Evolutionary conservation across 2,888 invertebrate species (phyloP), one percentile per base, ranked within the genome.

Genomic region (Lumbricus terrestris): DNA sequence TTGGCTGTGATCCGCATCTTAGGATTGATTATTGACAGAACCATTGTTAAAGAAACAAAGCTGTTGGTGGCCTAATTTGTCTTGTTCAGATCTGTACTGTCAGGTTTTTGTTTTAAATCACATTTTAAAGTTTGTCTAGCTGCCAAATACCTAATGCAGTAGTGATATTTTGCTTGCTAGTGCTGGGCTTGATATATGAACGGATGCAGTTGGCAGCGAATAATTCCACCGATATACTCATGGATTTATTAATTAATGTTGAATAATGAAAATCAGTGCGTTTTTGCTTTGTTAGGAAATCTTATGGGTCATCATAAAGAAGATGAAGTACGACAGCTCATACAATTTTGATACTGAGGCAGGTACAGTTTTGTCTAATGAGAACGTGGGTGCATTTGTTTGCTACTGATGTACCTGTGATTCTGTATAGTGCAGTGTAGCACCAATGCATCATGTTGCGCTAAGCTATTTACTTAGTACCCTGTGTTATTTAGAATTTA

Each of bases 261-360:
- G 35, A 42, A 20, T 29, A 90, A 83, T 85, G 35, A 34, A 20
- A 34, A 35, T 33, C 15, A 85, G 13, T 37, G 40, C 54, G 15
- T 47, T 47, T 69, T 54, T 34, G n/a, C 54, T 90, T n/a, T 82
- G 94, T 34, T 93, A 95, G 94, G 93, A 94, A 54, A 93, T 96
- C 91, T 93, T 96, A 88, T 94, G 93, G 89, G 95, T 95, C 16
- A 93, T 96, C 23, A 95, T 96, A 88, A 94, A 95, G 91, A 96
- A 96, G 92, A 95, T 95, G 93, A 95, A 95, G 91, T 96, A 95
- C 94, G 96, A 96, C 92, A 95, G 95, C 37, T 94, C 94, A 13
- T 96, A 96, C 92, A 95, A 95, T 92, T 96, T 96, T 94, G 95
- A 95, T 38, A 94, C 94, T 89, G 95, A 95, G 94, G 95, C 95